Base-by-base conservation (phyloP, 2,888 invertebrate genomes). In the Sclerodermus sp. region DNA sequence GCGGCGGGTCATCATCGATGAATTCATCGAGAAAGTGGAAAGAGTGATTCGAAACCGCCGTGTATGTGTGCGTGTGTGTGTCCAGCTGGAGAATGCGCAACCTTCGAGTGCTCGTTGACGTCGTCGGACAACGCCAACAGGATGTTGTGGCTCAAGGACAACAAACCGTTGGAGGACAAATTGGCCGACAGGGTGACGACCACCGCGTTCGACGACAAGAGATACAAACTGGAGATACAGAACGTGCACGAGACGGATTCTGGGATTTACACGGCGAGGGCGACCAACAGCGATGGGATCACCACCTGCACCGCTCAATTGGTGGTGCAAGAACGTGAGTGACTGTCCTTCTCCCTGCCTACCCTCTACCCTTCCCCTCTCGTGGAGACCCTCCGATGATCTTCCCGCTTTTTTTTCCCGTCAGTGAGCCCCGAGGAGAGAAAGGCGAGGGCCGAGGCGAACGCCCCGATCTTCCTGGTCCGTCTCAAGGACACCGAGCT, bases 181-280 rank as follows among this genome's bases (percentile, higher is more conserved):
- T 79, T 90, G 47, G 89, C 90, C 58, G 90, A 91, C 72, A 83
- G 91, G 13, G 86, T 91, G 45, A 83, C 85, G 60, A 83, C 85
- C 6, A 82, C 82, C 45, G 82, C 82, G 12, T 23, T 23, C 8
- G 80, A 83, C 16, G 84, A 84, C 49, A 84, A 83, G 57, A 75
- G 76, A 2, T 89, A 89, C 76, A 87, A 85, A 49, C 81, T 96
- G 61, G 84, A 87, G 64, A 84, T 91, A 58, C 85, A 86, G 68
- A 90, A 92, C 74, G 89, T 89, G 66, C 75, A 79, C 17, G 81
- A 88, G 65, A 85, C 84, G 23, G 96, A 96, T 78, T 84, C 87
- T n/a, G 96, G 94, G 42, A 84, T 92, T 38, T 97, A 97, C 77
- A 92, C 93, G 0, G 93, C 93, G 40, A 86, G 91, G 57, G 95